A percentile compares a stretch with the other conserved stretches of the same genome.
Conservation (phyloP, 2,113 vertebrate genomes). For the Sinosuthora webbiana region DNA sequence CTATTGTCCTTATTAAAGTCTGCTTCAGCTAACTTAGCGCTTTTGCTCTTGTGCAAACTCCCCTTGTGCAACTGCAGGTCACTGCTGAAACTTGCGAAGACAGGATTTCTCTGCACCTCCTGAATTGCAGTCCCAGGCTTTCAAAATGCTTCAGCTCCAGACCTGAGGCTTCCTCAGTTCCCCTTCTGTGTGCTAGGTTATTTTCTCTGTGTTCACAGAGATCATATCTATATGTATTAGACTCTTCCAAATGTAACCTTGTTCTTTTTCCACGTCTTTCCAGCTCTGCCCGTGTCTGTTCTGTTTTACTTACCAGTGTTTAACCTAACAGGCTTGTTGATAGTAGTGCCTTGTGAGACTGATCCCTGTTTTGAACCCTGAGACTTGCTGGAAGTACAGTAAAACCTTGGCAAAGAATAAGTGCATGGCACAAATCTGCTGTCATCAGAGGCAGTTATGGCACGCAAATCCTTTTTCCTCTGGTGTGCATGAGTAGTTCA, state of each 20-base stretch:
- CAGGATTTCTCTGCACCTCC: background rate
- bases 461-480: background rate
- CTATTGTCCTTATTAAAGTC: background rate
- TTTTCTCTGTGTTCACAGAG: background rate
- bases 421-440: background rate
- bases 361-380: background rate
- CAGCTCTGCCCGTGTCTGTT: background rate
- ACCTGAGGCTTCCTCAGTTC: background rate
- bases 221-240: background rate
- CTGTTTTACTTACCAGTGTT: background rate
- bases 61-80: background rate
- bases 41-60: background rate
- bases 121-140: background rate
- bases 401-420: background rate
- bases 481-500: background rate
- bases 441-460: background rate
- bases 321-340: background rate
- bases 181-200: background rate
- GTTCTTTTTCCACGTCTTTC: background rate
- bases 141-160: background rate
- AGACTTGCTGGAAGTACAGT: background rate
- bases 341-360: background rate
- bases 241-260: background rate
- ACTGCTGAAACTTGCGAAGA: background rate
- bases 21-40: background rate